Conservation (phyloP, 1,140 invertebrate species). For the Trichomalopsis sarcophagae region DNA sequence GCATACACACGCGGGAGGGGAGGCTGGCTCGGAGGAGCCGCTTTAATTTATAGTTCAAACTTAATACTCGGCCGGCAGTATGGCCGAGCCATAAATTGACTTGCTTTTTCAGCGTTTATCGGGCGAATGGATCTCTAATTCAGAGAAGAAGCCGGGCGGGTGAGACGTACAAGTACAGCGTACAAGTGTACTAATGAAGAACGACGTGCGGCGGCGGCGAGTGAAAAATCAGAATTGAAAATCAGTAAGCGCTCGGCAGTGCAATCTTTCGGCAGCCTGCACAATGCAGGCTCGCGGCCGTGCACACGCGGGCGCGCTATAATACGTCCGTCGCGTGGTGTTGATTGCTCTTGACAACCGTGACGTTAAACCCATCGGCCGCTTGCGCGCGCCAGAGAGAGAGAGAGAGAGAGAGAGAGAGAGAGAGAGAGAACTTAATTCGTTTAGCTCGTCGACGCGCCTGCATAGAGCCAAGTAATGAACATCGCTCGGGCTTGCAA, state of each 20-base stretch:
- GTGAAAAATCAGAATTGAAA: slow-evolving; percentile 28
- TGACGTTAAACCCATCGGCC: slow-evolving; percentile 20
- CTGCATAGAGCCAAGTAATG: background rate
- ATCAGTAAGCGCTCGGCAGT: background rate
- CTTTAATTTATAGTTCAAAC: slow-evolving; percentile 53
- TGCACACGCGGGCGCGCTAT: background rate
- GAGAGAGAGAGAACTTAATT: slow-evolving; percentile 37
- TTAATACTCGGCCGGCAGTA: slow-evolving; percentile 49
- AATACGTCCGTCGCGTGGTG: slow-evolving; percentile 6
- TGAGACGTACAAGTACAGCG: too few species aligned
- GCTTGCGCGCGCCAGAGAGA: background rate
- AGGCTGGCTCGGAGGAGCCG: slow-evolving; percentile 26
- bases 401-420: too few species aligned
- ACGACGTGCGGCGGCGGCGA: background rate
- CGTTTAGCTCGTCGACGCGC: slow-evolving; percentile 4
- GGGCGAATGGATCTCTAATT: too few species aligned
- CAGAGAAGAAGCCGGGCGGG: too few species aligned
- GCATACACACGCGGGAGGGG: slow-evolving; percentile 29
- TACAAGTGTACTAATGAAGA: background rate
- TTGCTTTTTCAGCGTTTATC: too few species aligned
- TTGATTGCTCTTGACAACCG: slow-evolving; percentile 39
- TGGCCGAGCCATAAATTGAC: slow-evolving; percentile 22
- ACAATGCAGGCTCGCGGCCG: background rate
- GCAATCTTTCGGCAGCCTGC: background rate
- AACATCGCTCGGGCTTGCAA: slow-evolving; percentile 6